These are phyloP conservation scores for Nowickia ferox DNA, from an alignment of 2,888 invertebrate genomes.

Conservation along the genomic window DNA sequence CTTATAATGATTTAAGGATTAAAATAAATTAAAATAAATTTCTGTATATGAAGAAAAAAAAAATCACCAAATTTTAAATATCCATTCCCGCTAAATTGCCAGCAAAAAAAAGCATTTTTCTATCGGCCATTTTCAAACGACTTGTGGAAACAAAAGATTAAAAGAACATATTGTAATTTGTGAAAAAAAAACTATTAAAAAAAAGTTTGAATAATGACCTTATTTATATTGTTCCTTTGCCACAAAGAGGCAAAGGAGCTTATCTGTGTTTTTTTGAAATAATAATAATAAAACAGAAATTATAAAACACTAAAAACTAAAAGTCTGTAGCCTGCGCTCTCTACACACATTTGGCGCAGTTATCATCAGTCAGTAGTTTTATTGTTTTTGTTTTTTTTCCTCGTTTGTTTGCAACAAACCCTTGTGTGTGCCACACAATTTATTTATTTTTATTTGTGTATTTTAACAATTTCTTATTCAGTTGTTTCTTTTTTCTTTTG, in stretches of 20 bases:
- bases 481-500: slow-evolving; percentile 3
- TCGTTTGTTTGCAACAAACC: slow-evolving; percentile 1
- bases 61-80: slow-evolving; percentile 43
- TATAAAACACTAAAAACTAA: slow-evolving; percentile 40
- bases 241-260: neutral
- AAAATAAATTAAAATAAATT: neutral
- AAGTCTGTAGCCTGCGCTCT: slow-evolving; percentile 1
- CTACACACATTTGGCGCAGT: slow-evolving; percentile 29
- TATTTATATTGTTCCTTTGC: slow-evolving; percentile 26
- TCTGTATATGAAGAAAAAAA: neutral
- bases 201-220: slow-evolving; percentile 57
- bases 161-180: slow-evolving; percentile 58
- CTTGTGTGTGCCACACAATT: slow-evolving; percentile 42
- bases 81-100: slow-evolving; percentile 6
- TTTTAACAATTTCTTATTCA: slow-evolving; percentile 39
- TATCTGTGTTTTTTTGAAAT: slow-evolving; percentile 37
- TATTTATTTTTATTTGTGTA: slow-evolving; percentile 55
- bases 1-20: neutral
- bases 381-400: neutral
- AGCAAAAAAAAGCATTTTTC: slow-evolving; percentile 38
- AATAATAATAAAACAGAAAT: slow-evolving; percentile 38
- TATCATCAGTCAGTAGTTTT: slow-evolving; percentile 34
- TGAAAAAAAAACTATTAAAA: neutral
- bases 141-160: slow-evolving; percentile 46
- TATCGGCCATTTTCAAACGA: slow-evolving; percentile 40